Conservation (phyloP, 2,797 vertebrate species). For the Sebastiscus albofasciatus region DNA sequence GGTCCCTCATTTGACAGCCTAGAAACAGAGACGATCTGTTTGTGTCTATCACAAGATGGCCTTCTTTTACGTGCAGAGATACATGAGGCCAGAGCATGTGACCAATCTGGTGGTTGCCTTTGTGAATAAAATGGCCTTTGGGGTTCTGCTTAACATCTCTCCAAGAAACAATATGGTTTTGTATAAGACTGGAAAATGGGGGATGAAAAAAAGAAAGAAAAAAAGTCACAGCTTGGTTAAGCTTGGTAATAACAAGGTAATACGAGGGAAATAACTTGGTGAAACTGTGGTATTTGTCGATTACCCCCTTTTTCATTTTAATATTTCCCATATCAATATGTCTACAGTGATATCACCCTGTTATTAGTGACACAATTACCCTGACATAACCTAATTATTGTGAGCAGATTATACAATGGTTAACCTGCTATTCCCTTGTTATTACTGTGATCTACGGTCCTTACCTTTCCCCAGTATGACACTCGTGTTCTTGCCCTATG, state of each 20-base stretch:
- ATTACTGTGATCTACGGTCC: background rate
- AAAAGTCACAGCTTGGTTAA: slow-evolving; percentile 17
- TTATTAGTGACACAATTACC: background rate
- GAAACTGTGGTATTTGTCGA: background rate
- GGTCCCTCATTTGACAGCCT: slow-evolving; percentile 45
- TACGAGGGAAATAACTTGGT: background rate
- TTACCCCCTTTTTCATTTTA: background rate
- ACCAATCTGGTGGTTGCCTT: slow-evolving; percentile 33
- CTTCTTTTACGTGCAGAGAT: slow-evolving; percentile 27
- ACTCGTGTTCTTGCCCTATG: background rate
- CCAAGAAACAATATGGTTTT: slow-evolving; percentile 29
- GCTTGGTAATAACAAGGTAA: background rate
- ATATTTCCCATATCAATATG: background rate
- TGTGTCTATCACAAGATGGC: slow-evolving; percentile 57
- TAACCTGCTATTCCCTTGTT: background rate
- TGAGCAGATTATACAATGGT: background rate
- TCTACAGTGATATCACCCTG: background rate
- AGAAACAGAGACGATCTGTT: slow-evolving; percentile 69
- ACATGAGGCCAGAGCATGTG: slow-evolving; percentile 56
- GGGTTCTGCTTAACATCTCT: slow-evolving; percentile 45
- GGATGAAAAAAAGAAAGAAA: background rate
- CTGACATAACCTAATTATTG: background rate
- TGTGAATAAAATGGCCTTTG: slow-evolving; percentile 32
- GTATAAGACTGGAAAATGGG: slow-evolving; percentile 4
- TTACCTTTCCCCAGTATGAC: background rate